Conservation (phyloP, 2,888 invertebrate species). For the Cepaea hortensis region DNA sequence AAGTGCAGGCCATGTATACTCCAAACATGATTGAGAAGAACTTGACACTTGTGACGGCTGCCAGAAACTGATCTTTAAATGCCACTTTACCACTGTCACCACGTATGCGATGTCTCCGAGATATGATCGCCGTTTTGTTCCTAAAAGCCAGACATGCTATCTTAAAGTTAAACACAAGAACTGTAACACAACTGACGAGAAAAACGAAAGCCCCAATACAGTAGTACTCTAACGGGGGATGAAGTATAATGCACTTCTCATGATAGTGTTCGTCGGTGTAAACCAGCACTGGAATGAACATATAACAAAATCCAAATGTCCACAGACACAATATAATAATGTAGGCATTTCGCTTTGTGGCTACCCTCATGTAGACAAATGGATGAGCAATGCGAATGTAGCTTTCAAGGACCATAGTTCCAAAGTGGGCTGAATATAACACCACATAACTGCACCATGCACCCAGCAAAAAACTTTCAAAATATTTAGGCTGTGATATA, state of each 20-base stretch:
- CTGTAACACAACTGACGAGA: background rate
- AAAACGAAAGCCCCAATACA: background rate
- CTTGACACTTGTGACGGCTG: background rate
- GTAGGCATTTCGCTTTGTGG: background rate
- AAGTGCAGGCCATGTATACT: background rate
- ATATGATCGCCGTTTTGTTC: background rate
- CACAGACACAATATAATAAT: conserved; percentile 3
- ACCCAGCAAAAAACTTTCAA: background rate
- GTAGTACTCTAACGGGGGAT: conserved; percentile 4
- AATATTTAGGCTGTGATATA: background rate
- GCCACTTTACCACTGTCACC: too few species aligned
- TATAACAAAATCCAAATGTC: background rate
- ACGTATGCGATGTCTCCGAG: background rate
- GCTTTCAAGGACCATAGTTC: conserved; percentile 30
- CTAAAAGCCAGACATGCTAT: conserved; percentile 15
- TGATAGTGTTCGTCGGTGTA: background rate
- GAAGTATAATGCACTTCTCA: background rate
- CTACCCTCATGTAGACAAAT: background rate
- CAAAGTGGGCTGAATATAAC: background rate
- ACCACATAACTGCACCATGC: background rate
- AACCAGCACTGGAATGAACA: background rate
- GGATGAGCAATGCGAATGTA: conserved; percentile 29
- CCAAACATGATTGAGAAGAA: conserved; percentile 9
- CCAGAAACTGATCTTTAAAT: background rate
- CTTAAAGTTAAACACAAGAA: conserved; percentile 14